These are phyloP conservation scores for Heterotilapia buettikoferi DNA, from an alignment of 2,113 vertebrate species.

Conservation along the genomic window DNA sequence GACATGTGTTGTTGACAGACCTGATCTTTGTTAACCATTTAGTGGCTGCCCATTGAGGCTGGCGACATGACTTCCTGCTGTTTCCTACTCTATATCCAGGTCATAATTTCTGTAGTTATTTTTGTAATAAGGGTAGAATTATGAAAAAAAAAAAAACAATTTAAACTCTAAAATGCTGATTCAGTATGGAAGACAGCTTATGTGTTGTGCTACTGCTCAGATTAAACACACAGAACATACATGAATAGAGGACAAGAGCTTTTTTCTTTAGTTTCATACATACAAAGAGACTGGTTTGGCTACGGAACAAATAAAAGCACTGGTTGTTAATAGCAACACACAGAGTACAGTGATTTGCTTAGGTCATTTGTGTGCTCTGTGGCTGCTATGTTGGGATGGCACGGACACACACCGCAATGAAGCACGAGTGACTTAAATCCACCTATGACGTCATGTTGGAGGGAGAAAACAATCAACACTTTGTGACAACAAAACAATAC, in stretches of 20 bases:
- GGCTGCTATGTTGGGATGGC: slow-evolving; percentile 23
- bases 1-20: slow-evolving; percentile 47
- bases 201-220: not conserved
- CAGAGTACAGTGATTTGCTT: not conserved
- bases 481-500: slow-evolving; percentile 60
- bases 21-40: not conserved
- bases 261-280: not conserved
- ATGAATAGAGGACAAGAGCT: slow-evolving; percentile 14
- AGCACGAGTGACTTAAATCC: slow-evolving; percentile 32
- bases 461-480: slow-evolving; percentile 55
- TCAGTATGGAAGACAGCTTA: not conserved
- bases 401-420: slow-evolving; percentile 42
- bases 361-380: not conserved
- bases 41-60: not conserved
- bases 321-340: slow-evolving; percentile 34
- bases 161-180: not conserved
- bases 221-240: slow-evolving; percentile 12
- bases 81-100: not conserved
- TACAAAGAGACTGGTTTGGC: not conserved
- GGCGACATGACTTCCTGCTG: not conserved
- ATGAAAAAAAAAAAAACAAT: not conserved
- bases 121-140: not conserved
- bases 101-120: not conserved
- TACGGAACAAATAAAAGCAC: slow-evolving; percentile 46
- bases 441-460: slow-evolving; percentile 46